These are phyloP conservation scores for Acanthacorydalis orientalis DNA, from an alignment of 2,888 invertebrate genomes.

Conservation along the genomic window DNA sequence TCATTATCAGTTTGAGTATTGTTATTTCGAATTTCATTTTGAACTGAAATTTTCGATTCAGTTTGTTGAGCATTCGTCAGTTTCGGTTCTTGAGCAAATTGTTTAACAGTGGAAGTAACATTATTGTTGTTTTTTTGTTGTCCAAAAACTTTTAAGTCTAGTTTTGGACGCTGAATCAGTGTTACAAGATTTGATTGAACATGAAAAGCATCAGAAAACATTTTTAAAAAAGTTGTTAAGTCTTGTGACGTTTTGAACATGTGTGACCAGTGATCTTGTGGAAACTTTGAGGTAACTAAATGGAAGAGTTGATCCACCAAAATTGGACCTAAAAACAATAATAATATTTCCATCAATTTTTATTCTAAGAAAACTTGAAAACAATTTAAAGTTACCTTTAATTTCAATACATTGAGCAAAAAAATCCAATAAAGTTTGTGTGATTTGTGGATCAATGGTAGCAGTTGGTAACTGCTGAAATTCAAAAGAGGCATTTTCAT, in stretches of 20 bases:
- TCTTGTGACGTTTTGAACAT: slow-evolving; percentile 86
- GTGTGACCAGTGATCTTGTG: slow-evolving; percentile 63
- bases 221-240: slow-evolving; percentile 74
- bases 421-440: slow-evolving; percentile 68
- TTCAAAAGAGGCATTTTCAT: slow-evolving; percentile 29
- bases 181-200: slow-evolving; percentile 86
- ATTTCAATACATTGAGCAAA: slow-evolving; percentile 67
- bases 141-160: slow-evolving; percentile 26
- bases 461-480: slow-evolving; percentile 54
- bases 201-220: slow-evolving; percentile 89
- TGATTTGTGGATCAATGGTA: slow-evolving; percentile 65
- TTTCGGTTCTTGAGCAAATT: neutral
- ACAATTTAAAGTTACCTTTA: slow-evolving; percentile 26
- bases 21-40: no score
- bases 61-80: no score
- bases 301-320: slow-evolving; percentile 78
- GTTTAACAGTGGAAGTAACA: neutral
- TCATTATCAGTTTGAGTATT: neutral
- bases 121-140: neutral
- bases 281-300: slow-evolving; percentile 57
- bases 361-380: no score
- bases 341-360: neutral
- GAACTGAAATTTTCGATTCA: no score
- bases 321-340: slow-evolving; percentile 38
- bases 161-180: slow-evolving; percentile 58